Conservation (phyloP, 92 coral and sea anemone genomes). For the Metridium senile region DNA sequence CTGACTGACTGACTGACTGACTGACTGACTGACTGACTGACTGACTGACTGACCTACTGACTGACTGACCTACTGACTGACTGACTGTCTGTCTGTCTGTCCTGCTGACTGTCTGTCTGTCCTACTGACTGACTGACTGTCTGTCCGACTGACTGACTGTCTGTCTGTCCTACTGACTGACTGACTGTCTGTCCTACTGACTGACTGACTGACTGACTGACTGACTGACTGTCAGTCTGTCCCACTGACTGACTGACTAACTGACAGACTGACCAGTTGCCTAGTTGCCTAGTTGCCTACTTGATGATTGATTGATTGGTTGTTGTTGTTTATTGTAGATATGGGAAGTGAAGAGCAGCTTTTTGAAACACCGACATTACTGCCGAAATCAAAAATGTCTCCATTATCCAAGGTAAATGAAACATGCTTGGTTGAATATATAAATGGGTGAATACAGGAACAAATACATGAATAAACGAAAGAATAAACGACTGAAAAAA, state of each 20-base stretch:
- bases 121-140: not conserved
- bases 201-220: not conserved
- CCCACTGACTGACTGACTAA: not conserved
- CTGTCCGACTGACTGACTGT: not conserved
- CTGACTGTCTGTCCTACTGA: too few relatives aligned
- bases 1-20: not conserved
- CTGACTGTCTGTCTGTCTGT: not conserved
- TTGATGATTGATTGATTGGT: not conserved
- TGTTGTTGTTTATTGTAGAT: not conserved
- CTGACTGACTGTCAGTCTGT: too few relatives aligned
- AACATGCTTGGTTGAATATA: not conserved
- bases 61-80: not conserved
- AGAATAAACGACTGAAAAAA: not conserved
- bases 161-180: not conserved
- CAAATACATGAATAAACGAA: not conserved
- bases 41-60: not conserved
- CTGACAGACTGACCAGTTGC: too few relatives aligned
- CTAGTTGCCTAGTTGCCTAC: not conserved
- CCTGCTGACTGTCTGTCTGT: not conserved
- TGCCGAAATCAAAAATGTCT: slow-evolving; percentile 19
- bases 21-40: not conserved
- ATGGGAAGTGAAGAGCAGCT: slow-evolving; percentile 31
- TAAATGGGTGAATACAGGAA: not conserved
- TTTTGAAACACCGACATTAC: slow-evolving; percentile 26
- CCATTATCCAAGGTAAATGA: slow-evolving; percentile 19